A percentile compares a stretch with the other conserved stretches of the same genome.
Conservation (phyloP, 2,113 vertebrate genomes). For the Syngnathus scovelli region DNA sequence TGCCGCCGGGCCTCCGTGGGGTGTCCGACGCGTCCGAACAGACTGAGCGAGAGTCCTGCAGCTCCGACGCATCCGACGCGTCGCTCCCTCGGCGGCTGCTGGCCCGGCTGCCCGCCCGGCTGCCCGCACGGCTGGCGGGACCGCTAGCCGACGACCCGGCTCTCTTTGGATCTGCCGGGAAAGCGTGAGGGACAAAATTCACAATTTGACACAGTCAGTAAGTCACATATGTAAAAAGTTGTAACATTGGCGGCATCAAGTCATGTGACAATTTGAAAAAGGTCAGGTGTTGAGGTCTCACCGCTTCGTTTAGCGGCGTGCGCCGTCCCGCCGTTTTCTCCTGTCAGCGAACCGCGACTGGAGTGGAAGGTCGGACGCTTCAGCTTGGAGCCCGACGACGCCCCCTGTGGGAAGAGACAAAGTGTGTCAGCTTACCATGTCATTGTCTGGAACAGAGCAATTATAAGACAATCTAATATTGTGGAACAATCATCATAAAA, state of each 20-base stretch:
- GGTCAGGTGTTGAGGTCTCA: slow-evolving; percentile 37
- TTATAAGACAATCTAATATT: no score
- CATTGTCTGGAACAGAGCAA: no score
- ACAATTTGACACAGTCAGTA: not conserved
- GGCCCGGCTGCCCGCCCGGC: slow-evolving; percentile 85
- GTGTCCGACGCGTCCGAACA: slow-evolving; percentile 95
- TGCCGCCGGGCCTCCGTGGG: slow-evolving; percentile 75
- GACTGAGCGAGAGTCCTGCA: slow-evolving; percentile 87
- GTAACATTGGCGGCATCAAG: no score
- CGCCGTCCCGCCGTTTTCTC: slow-evolving; percentile 85
- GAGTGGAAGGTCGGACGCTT: slow-evolving; percentile 93
- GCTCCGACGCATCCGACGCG: slow-evolving; percentile 90
- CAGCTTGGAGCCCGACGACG: slow-evolving; percentile 82
- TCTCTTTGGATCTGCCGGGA: slow-evolving; percentile 80
- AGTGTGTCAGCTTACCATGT: not conserved
- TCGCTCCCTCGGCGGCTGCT: slow-evolving; percentile 93
- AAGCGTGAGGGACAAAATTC: not conserved
- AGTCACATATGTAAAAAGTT: no score
- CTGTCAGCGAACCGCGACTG: slow-evolving; percentile 86
- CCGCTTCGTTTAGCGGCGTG: slow-evolving; percentile 83
- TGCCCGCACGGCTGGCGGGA: slow-evolving; percentile 82
- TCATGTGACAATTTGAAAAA: not conserved
- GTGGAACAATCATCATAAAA: no score
- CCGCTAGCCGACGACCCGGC: slow-evolving; percentile 74
- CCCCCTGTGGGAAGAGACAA: slow-evolving; percentile 69